A percentile compares a stretch with the other conserved stretches of the same genome.
Conservation (phyloP, 2,797 vertebrate genomes). For the Melanotaenia maccullochi region DNA sequence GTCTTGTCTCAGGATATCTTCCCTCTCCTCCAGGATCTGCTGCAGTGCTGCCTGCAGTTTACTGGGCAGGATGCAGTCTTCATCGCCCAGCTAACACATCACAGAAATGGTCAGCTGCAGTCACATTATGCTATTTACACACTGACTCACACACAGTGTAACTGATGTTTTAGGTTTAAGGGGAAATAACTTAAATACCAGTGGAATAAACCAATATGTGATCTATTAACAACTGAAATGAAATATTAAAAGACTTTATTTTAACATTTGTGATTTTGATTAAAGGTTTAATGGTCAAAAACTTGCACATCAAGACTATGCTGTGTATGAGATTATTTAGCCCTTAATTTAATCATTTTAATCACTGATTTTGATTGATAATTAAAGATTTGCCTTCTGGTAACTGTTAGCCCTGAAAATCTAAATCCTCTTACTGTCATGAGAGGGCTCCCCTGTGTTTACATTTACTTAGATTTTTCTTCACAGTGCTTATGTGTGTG, state of each 20-base stretch:
- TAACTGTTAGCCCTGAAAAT: neutral
- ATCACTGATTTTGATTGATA: no score
- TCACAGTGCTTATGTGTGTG: neutral
- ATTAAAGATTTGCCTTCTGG: neutral
- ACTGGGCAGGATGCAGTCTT: conserved; percentile 94
- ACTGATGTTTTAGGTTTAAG: neutral
- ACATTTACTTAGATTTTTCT: neutral
- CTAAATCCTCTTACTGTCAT: conserved; percentile 4
- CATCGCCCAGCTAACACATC: conserved; percentile 88
- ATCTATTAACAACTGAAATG: neutral
- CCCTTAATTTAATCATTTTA: no score
- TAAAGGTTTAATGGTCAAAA: no score
- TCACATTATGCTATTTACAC: conserved; percentile 13
- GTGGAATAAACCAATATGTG: neutral
- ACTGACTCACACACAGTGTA: neutral
- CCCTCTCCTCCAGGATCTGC: conserved; percentile 92
- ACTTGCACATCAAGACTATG: no score
- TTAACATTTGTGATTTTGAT: no score
- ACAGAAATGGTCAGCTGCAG: conserved; percentile 17
- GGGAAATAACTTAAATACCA: neutral
- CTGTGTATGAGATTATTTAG: no score
- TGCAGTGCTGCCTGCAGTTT: conserved; percentile 95
- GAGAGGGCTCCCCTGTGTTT: conserved; percentile 5
- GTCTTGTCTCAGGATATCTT: conserved; percentile 87
- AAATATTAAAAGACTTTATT: neutral